Evolutionary conservation across 2,888 invertebrate genomes (phyloP).

Genomic region (Eueremaeus valkanovi): DNA sequence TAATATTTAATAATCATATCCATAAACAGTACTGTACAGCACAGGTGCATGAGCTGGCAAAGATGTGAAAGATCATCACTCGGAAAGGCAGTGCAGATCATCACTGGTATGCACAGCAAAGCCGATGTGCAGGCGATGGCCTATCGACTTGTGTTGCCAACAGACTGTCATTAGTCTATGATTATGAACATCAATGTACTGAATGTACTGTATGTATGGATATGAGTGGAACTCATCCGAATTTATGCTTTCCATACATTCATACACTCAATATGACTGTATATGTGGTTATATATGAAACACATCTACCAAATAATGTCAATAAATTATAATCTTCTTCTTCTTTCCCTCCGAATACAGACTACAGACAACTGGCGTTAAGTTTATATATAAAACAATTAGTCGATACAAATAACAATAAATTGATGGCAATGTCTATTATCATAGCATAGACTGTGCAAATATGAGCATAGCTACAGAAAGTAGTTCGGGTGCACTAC

Average conservation of each 20-base stretch:
- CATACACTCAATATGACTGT: too few relatives aligned
- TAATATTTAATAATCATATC: not conserved
- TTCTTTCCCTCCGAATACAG: not conserved
- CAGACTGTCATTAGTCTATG: not conserved
- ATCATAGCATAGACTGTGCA: slow-evolving; percentile 15
- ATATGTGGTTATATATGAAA: not conserved
- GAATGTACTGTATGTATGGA: not conserved
- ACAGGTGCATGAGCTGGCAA: not conserved
- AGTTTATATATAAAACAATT: slow-evolving; percentile 15
- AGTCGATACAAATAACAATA: slow-evolving; percentile 25
- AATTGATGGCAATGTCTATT: slow-evolving; percentile 6
- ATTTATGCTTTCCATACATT: too few relatives aligned
- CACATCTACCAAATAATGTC: not conserved
- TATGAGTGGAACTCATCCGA: too few relatives aligned
- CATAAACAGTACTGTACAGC: not conserved
- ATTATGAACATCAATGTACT: slow-evolving; percentile 16
- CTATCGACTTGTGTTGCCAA: not conserved
- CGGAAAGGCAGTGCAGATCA: not conserved
- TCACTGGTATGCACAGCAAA: not conserved
- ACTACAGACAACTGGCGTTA: not conserved
- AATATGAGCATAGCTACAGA: not conserved
- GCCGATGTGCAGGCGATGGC: not conserved
- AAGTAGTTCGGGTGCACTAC: not conserved
- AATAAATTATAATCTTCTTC: slow-evolving; percentile 20
- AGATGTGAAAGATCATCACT: not conserved